Evolutionary conservation across 2,888 invertebrate species (phyloP).

Genomic region (Argynnis bischoffii): DNA sequence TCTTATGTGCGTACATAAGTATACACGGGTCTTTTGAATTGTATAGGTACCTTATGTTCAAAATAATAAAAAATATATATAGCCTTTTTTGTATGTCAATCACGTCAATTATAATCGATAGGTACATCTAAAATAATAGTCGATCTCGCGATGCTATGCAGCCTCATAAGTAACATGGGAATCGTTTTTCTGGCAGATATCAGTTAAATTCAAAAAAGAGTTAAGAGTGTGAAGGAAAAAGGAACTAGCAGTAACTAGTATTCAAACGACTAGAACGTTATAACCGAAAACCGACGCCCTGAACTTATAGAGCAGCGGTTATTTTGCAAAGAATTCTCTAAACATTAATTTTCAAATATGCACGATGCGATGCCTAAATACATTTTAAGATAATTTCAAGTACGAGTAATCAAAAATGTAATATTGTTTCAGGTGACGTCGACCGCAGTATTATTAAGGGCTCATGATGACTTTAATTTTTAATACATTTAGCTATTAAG

Average conservation of each 20-base stretch:
- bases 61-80: no score
- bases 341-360: constrained; percentile 14
- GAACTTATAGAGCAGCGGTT: background rate
- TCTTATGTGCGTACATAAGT: no score
- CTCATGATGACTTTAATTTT: constrained; percentile 65
- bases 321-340: constrained; percentile 8
- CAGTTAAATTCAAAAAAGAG: no score
- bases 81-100: no score
- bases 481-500: constrained; percentile 60
- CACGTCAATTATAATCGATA: no score
- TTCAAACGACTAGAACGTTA: background rate
- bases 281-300: background rate
- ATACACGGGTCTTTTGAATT: no score
- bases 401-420: constrained; percentile 1
- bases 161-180: no score
- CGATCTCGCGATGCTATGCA: no score
- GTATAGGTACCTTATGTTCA: no score
- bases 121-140: no score
- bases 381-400: constrained; percentile 24
- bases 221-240: background rate
- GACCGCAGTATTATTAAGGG: constrained; percentile 21
- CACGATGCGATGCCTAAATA: constrained; percentile 16
- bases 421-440: constrained; percentile 39
- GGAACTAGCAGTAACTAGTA: background rate
- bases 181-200: no score